These are phyloP conservation scores for Argyresthia albistria DNA, from an alignment of 2,888 invertebrate genomes.

Conservation along the genomic window DNA sequence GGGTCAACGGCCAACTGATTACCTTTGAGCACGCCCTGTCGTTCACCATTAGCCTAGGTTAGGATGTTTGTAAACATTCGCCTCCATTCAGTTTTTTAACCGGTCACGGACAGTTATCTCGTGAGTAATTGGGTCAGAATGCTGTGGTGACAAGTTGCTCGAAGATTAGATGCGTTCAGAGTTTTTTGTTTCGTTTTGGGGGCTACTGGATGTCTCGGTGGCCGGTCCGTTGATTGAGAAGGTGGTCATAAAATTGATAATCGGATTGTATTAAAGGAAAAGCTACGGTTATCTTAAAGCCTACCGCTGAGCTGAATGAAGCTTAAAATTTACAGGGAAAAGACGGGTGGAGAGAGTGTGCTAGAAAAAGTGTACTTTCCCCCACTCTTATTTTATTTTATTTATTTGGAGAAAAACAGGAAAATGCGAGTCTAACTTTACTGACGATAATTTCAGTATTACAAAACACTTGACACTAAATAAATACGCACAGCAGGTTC, in stretches of 20 bases:
- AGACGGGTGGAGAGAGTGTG: too few species aligned
- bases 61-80: conserved; percentile 60
- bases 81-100: conserved; percentile 45
- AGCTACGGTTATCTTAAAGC: too few species aligned
- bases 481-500: background rate
- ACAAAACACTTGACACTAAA: background rate
- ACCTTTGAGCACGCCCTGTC: conserved; percentile 55
- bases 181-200: background rate
- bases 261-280: too few species aligned
- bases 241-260: too few species aligned
- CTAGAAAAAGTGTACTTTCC: too few species aligned
- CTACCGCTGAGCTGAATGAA: too few species aligned
- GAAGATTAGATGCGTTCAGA: background rate
- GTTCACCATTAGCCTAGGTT: conserved; percentile 71
- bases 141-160: conserved; percentile 4
- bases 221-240: background rate
- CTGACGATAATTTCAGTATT: too few species aligned
- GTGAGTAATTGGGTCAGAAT: conserved; percentile 38
- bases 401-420: too few species aligned
- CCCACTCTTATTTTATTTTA: too few species aligned
- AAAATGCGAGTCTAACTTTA: too few species aligned
- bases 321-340: too few species aligned
- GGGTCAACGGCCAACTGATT: conserved; percentile 66
- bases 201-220: background rate
- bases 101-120: conserved; percentile 25